phyloP scores from a whole-genome alignment of 1,140 invertebrate species.

The Orius insidiosus region DNA sequence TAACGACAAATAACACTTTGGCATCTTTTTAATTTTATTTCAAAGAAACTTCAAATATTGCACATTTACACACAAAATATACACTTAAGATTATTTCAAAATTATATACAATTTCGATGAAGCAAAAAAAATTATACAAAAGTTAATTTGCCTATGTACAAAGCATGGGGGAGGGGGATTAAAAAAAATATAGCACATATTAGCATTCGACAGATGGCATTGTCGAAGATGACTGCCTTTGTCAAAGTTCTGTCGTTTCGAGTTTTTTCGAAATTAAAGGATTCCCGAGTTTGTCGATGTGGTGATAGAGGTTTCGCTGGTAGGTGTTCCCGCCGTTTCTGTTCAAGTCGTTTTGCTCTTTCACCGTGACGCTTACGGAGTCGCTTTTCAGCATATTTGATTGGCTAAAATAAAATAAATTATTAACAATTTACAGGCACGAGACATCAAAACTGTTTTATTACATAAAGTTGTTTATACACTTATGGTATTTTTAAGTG shows the following conservation, averaged over 20 bases:
- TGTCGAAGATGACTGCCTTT: neutral
- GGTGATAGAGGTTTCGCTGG: conserved; percentile 30
- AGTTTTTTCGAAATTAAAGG: conserved; percentile 53
- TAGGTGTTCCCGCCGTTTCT: conserved; percentile 21
- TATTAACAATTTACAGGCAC: conserved; percentile 8
- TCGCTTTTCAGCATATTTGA: conserved; percentile 22
- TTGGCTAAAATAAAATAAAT: conserved; percentile 20
- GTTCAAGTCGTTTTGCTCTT: conserved; percentile 28
- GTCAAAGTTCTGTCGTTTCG: conserved; percentile 61
- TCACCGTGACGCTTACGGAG: conserved; percentile 24
- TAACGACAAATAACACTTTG: too few species aligned
- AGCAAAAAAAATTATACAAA: too few species aligned
- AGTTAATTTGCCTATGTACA: too few species aligned
- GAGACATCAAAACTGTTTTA: too few species aligned
- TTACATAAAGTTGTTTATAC: conserved; percentile 12
- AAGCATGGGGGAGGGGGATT: too few species aligned
- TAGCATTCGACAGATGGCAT: too few species aligned
- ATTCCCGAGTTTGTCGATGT: conserved; percentile 31
- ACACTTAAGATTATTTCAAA: too few species aligned
- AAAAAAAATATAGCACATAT: too few species aligned
- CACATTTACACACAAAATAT: too few species aligned
- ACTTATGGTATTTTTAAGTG: conserved; percentile 14
- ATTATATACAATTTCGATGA: too few species aligned
- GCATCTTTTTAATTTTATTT: too few species aligned
- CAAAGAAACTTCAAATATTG: too few species aligned